phyloP scores from a whole-genome alignment of 2,797 vertebrate species.

The Emys orbicularis region DNA sequence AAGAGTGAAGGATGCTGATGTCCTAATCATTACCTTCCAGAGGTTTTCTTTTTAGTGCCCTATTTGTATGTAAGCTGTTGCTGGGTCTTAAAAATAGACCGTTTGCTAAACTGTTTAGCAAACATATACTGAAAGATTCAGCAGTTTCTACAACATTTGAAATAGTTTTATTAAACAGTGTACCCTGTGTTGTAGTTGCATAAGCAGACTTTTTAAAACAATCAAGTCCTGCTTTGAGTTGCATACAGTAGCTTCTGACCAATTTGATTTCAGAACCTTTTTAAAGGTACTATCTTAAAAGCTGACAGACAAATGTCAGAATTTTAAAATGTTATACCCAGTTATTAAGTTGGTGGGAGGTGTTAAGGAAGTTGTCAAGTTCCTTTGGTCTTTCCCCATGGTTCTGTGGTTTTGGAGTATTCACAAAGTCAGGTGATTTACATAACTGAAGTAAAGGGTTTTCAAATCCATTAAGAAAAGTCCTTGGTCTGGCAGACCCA shows the following conservation, averaged over 20 bases:
- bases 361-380: constrained; percentile 21
- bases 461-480: constrained; percentile 49
- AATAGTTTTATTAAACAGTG: constrained; percentile 36
- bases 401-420: constrained; percentile 51
- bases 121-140: constrained; percentile 44
- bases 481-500: constrained; percentile 49
- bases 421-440: constrained; percentile 42
- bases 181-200: constrained; percentile 32
- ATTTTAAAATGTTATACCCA: constrained; percentile 44
- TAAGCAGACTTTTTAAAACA: constrained; percentile 72
- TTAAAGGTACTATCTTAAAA: constrained; percentile 73
- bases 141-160: constrained; percentile 69
- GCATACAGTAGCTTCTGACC: constrained; percentile 64
- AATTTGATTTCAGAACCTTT: constrained; percentile 71
- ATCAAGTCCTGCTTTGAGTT: constrained; percentile 72
- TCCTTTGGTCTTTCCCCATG: constrained; percentile 51
- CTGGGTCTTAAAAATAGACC: constrained; percentile 55
- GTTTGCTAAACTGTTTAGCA: constrained; percentile 55
- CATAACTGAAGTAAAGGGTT: constrained; percentile 17
- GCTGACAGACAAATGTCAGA: constrained; percentile 51
- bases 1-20: constrained; percentile 85
- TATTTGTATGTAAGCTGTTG: constrained; percentile 68
- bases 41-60: constrained; percentile 80
- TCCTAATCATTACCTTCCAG: constrained; percentile 76
- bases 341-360: constrained; percentile 70